Evolutionary conservation across 2,888 invertebrate genomes (phyloP), one percentile per base, ranked within the genome.

Genomic region (Rhyacophila evoluta): DNA sequence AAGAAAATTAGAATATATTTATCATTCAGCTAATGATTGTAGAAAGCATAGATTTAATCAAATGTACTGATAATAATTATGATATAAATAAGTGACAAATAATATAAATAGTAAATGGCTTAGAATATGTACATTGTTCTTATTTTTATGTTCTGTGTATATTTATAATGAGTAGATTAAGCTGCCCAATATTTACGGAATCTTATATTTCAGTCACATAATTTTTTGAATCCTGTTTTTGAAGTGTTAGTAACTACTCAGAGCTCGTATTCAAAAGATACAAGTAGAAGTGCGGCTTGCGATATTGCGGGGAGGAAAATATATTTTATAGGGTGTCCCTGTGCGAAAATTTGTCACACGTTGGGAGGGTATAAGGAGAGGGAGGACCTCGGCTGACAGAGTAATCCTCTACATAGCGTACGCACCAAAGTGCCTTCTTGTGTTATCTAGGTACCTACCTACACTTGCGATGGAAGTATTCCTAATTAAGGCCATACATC

Each of bases 301-400:
- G 55, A 55, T 55, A 55, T 10, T 55, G 55, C 55, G 25, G 55
- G 55, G 55, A 55, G 25, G 55, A 55, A 55, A 55, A 55, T 55
- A 55, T 55, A 55, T 55, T 33, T 80, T 80, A 80, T 80, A 78
- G 78, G 78, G 70, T 78, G 78, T 80, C 80, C 80, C 78, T 68
- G 78, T 71, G 80, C 75, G 80, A 80, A 75, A 75, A 80, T 80
- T 80, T 80, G 80, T 80, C 80, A 75, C 78, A 80, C 80, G 78
- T 77, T 68, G 41, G 76, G 69, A 33, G 29, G 29, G 29, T 33
- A 6, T 6, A 2, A 6, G 55, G 55, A 55, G 55, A 19, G 41
- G 41, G 55, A 8, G 15, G 55, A 19, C 55, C 10, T 55, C 55
- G 55, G 55, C 55, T 77, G 77, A 77, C 77, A 77, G 72, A 67